Evolutionary conservation across 2,113 vertebrate species (phyloP).

Genomic region (Ictalurus punctatus): DNA sequence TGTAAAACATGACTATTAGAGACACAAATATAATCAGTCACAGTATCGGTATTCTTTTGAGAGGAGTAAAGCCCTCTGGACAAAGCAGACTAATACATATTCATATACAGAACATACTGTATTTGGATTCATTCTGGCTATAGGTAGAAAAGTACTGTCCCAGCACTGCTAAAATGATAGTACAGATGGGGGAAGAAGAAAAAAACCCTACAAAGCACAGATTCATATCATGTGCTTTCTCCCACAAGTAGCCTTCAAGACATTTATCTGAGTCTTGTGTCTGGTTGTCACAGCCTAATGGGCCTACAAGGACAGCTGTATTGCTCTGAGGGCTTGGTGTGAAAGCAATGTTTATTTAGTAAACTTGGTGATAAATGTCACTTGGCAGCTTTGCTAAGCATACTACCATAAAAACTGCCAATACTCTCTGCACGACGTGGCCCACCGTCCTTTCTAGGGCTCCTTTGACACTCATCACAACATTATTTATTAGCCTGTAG

Average conservation of each 20-base stretch:
- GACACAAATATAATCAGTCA: not conserved
- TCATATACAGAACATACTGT: not conserved
- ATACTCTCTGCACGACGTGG: constrained; percentile 54
- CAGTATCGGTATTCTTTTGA: not conserved
- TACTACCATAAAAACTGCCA: constrained; percentile 64
- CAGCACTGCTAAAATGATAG: not conserved
- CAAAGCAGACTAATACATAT: constrained; percentile 2
- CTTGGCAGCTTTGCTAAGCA: constrained; percentile 61
- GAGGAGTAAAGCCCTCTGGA: not conserved
- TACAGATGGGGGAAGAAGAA: not conserved
- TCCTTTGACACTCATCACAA: constrained; percentile 66
- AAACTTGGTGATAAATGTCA: constrained; percentile 71
- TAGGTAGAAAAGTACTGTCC: not conserved
- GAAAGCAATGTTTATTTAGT: constrained; percentile 66
- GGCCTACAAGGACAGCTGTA: constrained; percentile 61
- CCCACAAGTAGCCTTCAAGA: constrained; percentile 26
- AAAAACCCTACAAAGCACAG: not conserved
- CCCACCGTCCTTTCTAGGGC: constrained; percentile 53
- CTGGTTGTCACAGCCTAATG: constrained; percentile 61
- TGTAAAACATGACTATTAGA: not conserved
- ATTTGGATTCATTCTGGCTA: not conserved
- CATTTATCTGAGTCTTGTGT: constrained; percentile 36
- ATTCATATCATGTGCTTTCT: constrained; percentile 39
- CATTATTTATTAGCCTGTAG: constrained; percentile 68
- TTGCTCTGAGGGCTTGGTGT: constrained; percentile 53